Evolutionary conservation across 2,888 invertebrate species (phyloP), one percentile per base, ranked within the genome.

Genomic region (Zygaena filipendulae): DNA sequence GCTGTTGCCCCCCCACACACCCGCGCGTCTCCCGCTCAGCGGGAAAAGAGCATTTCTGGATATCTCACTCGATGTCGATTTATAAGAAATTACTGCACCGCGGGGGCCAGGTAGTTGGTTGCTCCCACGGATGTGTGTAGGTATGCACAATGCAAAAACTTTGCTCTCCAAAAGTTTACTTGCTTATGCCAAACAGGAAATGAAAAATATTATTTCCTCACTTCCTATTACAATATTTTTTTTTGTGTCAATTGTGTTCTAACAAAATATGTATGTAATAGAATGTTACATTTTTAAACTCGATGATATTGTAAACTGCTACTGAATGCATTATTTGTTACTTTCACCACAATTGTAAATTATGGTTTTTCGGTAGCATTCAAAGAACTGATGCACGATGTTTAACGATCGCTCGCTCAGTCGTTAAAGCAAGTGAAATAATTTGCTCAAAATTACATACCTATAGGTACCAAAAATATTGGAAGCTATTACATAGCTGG

Each of bases 61-160:
- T 70, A 71, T 75, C 75, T 77, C 72, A 79, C 75, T 79, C 60
- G 69, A 75, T 75, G 63, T 72, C 75, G 60, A 77, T 79, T 75
- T 71, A 72, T 75, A 70, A 68, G 74, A 61, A 71, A 75, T 75
- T 69, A 74, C 63, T 42, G 47, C 66, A 45, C 70, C 52, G 58
- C 72, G 55, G 70, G 67, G 49, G 58, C 57, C 77, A 77, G 75
- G 77, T 77, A 75, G 61, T 47, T 77, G 74, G 61, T 47, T 45
- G 59, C 72, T 75, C 75, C 60, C 74, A 77, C 77, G 75, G 62
- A 58, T 58, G 49, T 52, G 39, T n/a, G n/a, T n/a, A n/a, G n/a
- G n/a, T 47, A 43, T 47, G 53, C 40, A 62, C 60, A 66, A 61
- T 63, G 59, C 59, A 68, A 66, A 66, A 72, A 68, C 59, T 58